Percentiles rank a stretch among this genome's conserved stretches.
These are phyloP conservation scores for Drosophila serrata DNA, from an alignment of 1,140 invertebrate genomes.

Conservation along the genomic window DNA sequence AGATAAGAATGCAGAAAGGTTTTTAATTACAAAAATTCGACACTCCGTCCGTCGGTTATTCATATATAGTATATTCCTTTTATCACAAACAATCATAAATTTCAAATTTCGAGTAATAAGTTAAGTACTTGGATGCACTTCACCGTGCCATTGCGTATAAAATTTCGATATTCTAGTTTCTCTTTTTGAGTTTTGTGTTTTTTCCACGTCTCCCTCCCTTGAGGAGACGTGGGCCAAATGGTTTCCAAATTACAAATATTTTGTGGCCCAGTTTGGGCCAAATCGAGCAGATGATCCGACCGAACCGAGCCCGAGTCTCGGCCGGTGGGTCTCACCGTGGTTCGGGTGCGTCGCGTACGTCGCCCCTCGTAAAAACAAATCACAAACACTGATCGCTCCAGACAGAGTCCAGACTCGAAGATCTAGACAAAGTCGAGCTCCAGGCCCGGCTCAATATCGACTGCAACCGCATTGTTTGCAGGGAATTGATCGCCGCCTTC, in stretches of 20 bases:
- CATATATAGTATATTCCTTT: slow-evolving; percentile 54
- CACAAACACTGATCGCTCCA: slow-evolving; percentile 42
- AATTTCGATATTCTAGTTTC: slow-evolving; percentile 71
- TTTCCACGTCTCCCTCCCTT: slow-evolving; percentile 44
- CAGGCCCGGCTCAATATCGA: slow-evolving; percentile 80
- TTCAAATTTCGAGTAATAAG: slow-evolving; percentile 76
- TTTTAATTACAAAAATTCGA: slow-evolving; percentile 70
- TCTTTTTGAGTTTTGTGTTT: slow-evolving; percentile 32
- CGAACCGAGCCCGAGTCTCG: background rate
- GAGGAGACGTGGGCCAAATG: slow-evolving; percentile 66
- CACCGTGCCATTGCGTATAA: slow-evolving; percentile 69
- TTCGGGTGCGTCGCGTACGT: background rate
- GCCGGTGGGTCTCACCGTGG: slow-evolving; percentile 12
- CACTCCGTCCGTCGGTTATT: slow-evolving; percentile 32
- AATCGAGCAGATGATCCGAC: slow-evolving; percentile 20
- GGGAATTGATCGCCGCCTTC: slow-evolving; percentile 43
- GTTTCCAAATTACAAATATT: slow-evolving; percentile 72
- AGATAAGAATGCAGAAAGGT: slow-evolving; percentile 72
- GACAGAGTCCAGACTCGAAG: background rate
- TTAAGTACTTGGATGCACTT: slow-evolving; percentile 54
- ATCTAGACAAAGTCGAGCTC: slow-evolving; percentile 81
- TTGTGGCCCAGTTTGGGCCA: slow-evolving; percentile 25
- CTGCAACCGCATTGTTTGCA: slow-evolving; percentile 75
- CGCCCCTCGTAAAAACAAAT: slow-evolving; percentile 59
- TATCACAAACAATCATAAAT: slow-evolving; percentile 82